phyloP scores from a whole-genome alignment of 2,113 vertebrate species.

The Dicaeum eximium region DNA sequence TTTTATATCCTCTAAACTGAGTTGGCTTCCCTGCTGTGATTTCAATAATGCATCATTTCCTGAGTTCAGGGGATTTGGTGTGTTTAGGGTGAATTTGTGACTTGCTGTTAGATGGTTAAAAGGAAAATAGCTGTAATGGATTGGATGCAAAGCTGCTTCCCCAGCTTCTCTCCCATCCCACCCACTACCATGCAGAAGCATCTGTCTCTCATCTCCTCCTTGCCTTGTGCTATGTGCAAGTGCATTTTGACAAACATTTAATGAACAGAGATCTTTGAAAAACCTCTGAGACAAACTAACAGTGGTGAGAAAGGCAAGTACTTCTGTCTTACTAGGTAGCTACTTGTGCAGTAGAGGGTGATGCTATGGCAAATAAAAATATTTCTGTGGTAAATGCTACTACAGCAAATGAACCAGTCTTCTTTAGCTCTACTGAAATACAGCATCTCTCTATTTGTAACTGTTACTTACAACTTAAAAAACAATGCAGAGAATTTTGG shows the following conservation, averaged over 20 bases:
- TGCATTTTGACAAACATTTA: slow-evolving; percentile 45
- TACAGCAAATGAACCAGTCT: background rate
- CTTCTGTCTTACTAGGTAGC: background rate
- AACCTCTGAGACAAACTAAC: background rate
- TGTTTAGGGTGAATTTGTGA: slow-evolving; percentile 3
- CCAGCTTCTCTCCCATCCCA: background rate
- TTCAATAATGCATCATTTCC: slow-evolving; percentile 64
- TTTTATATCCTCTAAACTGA: slow-evolving; percentile 52
- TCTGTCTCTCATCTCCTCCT: slow-evolving; percentile 40
- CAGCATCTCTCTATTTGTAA: background rate
- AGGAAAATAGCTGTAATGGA: slow-evolving; percentile 52
- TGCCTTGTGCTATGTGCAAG: background rate
- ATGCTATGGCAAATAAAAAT: slow-evolving; percentile 22
- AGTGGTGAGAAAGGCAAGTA: background rate
- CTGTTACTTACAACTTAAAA: background rate
- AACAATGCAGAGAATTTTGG: background rate
- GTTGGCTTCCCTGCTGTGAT: slow-evolving; percentile 56
- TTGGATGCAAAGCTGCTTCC: slow-evolving; percentile 46
- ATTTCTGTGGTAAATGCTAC: slow-evolving; percentile 3
- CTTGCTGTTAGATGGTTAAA: slow-evolving; percentile 55
- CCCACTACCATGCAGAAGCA: slow-evolving; percentile 18
- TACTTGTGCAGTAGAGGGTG: background rate
- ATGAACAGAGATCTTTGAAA: background rate
- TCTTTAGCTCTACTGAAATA: background rate
- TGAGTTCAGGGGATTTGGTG: slow-evolving; percentile 59